Evolutionary conservation across 2,113 vertebrate genomes (phyloP), one percentile per base, ranked within the genome.

Genomic region (Lamprologus callipterus): DNA sequence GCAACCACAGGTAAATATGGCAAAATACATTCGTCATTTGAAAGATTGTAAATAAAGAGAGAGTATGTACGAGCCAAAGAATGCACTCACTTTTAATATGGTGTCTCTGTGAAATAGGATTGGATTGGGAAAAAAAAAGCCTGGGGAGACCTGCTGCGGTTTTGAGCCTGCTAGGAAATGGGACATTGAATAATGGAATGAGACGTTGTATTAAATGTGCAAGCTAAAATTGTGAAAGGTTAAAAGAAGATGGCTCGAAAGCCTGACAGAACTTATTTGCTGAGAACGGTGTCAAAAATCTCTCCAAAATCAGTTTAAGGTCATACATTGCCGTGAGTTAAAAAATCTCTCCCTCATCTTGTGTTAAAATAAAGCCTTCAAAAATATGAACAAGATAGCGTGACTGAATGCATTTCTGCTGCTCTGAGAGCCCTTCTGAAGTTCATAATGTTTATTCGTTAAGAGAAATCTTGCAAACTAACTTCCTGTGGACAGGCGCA

Each of bases 401-500:
- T 60, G 17, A 79, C 5, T 14, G 80, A 91, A 85, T 85, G 81
- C 33, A 40, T 85, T 35, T 63, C 21, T 86, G 55, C 85, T 82
- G 85, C 81, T 93, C 84, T 89, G 85, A 85, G 60, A 89, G 86
- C 84, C 83, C 53, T 89, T 89, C 84, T 89, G 57, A 80, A 80
- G 54, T 57, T 47, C 60, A 68, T 80, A 31, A 87, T 90, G 88
- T 90, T 93, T 82, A 81, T 88, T 92, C 85, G 86, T 94, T 47
- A 33, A 78, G 26, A 51, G 26, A 94, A 93, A 91, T 93, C 83
- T 93, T 82, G 79, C 60, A 87, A 23, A 23, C 45, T 54, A 87
- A 87, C 58, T 90, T 92, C 86, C 87, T 91, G 91, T 90, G 89
- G 75, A 94, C 87, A 87, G 9, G 6, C 92, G 91, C 89, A 87